Conservation (phyloP, 1,140 invertebrate species). For the Laodelphax striatellus region DNA sequence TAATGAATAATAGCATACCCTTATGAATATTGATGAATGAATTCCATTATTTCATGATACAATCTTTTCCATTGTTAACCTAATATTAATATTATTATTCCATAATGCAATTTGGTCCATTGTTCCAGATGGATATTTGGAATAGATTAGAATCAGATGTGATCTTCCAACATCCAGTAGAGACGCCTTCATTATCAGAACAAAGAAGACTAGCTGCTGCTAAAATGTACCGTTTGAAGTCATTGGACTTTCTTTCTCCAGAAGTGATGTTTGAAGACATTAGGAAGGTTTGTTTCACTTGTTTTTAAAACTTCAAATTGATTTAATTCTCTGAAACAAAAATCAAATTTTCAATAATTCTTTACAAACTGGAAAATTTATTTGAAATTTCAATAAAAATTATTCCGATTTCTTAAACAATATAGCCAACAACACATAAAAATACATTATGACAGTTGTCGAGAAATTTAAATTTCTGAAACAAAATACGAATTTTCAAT, state of each 20-base stretch:
- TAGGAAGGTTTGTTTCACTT: conserved; percentile 11
- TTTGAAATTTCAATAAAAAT: neutral
- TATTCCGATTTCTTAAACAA: neutral
- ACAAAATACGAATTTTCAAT: no score
- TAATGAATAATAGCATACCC: no score
- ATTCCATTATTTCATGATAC: no score
- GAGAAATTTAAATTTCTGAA: no score
- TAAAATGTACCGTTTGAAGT: conserved; percentile 31
- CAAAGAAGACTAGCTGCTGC: conserved; percentile 48
- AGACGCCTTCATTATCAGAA: conserved; percentile 55
- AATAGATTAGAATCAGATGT: conserved; percentile 68
- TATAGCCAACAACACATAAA: neutral
- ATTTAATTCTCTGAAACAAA: no score
- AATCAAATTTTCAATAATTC: no score
- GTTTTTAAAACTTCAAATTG: neutral
- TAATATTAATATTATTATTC: no score
- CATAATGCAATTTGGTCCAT: no score
- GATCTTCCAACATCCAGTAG: conserved; percentile 44
- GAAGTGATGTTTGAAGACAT: conserved; percentile 32
- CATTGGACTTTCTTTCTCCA: conserved; percentile 18
- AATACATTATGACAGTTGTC: no score
- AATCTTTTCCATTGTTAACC: no score
- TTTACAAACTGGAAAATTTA: neutral
- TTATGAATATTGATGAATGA: no score
- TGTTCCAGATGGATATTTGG: conserved; percentile 64